phyloP scores from a whole-genome alignment of 1,140 invertebrate species.

The Belonocnema kinseyi region DNA sequence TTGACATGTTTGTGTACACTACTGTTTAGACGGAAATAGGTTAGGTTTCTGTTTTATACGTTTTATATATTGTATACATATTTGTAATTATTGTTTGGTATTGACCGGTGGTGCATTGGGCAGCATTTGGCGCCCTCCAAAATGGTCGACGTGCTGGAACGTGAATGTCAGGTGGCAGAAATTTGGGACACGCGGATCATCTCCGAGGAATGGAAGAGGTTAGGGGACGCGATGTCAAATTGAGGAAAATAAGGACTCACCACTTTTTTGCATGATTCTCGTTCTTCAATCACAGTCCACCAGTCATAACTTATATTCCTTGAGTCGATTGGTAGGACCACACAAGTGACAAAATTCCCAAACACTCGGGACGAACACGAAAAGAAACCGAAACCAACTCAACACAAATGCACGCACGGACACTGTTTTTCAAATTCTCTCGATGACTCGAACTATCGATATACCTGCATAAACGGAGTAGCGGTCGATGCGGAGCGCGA shows the following conservation, averaged over 20 bases:
- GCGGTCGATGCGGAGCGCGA: background rate
- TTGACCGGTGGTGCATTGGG: slow-evolving; percentile 44
- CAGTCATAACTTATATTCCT: slow-evolving; percentile 47
- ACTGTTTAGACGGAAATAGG: slow-evolving; percentile 38
- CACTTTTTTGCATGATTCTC: slow-evolving; percentile 63
- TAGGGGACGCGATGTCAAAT: background rate
- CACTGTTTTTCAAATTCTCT: slow-evolving; percentile 50
- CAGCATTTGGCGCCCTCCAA: slow-evolving; percentile 63
- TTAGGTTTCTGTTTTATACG: slow-evolving; percentile 46
- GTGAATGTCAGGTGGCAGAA: slow-evolving; percentile 27
- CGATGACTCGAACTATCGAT: slow-evolving; percentile 42
- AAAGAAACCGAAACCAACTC: background rate
- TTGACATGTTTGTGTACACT: slow-evolving; percentile 14
- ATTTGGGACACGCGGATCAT: background rate
- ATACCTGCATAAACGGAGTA: slow-evolving; percentile 14
- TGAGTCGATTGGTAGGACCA: background rate
- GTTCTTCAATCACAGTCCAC: slow-evolving; percentile 36
- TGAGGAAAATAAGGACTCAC: slow-evolving; percentile 45
- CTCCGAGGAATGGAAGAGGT: background rate
- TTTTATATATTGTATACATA: too few species aligned
- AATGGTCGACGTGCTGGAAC: slow-evolving; percentile 54
- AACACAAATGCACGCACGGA: background rate
- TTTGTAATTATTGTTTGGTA: slow-evolving; percentile 35
- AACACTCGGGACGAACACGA: background rate
- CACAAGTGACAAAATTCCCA: background rate